Evolutionary conservation across 2,797 vertebrate species (phyloP).

Genomic region (Siniperca obscura): DNA sequence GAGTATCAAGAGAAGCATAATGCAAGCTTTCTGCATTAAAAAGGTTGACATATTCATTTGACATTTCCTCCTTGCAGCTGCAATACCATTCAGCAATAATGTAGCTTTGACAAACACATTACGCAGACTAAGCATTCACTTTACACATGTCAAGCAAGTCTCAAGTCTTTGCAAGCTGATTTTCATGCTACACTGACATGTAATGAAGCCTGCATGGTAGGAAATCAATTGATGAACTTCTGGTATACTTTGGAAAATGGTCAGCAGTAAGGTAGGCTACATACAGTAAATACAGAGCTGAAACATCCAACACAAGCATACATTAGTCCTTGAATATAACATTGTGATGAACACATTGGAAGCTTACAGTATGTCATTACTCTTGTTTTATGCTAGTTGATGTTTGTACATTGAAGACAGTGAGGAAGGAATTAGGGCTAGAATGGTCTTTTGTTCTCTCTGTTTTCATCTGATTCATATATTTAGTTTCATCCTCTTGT

Average conservation of each 20-base stretch:
- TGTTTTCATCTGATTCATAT: constrained; percentile 44
- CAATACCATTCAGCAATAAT: constrained; percentile 26
- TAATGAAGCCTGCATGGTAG: constrained; percentile 32
- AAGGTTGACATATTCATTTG: constrained; percentile 40
- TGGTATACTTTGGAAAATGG: constrained; percentile 20
- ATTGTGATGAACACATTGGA: constrained; percentile 12
- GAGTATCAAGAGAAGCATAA: constrained; percentile 21
- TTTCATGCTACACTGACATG: constrained; percentile 39
- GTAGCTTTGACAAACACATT: constrained; percentile 39
- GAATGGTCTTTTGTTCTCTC: constrained; percentile 21
- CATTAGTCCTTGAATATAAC: constrained; percentile 9
- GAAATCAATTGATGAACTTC: constrained; percentile 38
- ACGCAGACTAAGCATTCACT: constrained; percentile 27
- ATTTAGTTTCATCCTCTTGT: constrained; percentile 27
- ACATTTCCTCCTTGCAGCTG: neutral
- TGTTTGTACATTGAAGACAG: constrained; percentile 15
- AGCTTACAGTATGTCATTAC: constrained; percentile 9
- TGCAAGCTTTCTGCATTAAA: constrained; percentile 27
- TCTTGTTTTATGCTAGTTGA: neutral
- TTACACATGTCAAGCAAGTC: constrained; percentile 20
- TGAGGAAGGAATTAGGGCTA: constrained; percentile 7
- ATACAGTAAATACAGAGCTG: constrained; percentile 3
- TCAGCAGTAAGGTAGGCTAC: neutral
- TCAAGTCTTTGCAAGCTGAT: constrained; percentile 17
- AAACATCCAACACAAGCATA: neutral